Conservation (phyloP, 2,797 vertebrate genomes). For the Acridotheres tristis region DNA sequence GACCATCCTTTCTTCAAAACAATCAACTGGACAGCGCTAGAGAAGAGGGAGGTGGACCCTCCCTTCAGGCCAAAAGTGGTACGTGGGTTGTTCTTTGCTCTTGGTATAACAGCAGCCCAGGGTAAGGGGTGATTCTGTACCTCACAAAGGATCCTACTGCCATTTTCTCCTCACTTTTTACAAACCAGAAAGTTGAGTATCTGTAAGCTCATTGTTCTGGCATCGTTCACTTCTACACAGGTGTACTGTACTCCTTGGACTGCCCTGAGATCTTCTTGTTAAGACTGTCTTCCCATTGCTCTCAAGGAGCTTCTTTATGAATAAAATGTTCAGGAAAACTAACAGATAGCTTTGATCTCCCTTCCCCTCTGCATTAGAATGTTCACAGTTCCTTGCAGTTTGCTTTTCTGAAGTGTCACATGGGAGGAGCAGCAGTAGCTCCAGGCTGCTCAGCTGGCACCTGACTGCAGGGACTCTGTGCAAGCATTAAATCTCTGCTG, state of each 20-base stretch:
- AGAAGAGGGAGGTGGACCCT: conserved; percentile 85
- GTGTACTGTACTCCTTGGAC: background rate
- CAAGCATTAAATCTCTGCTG: background rate
- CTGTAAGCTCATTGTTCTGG: background rate
- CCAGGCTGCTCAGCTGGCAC: background rate
- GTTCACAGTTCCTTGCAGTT: background rate
- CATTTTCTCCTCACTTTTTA: background rate
- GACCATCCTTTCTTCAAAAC: conserved; percentile 90
- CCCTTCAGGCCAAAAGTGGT: conserved; percentile 99
- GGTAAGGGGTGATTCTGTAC: background rate
- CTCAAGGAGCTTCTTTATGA: background rate
- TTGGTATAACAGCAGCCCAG: too few species aligned
- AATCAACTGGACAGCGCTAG: conserved; percentile 89
- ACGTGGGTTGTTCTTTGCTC: conserved; percentile 51
- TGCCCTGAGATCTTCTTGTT: background rate
- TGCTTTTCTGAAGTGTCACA: background rate
- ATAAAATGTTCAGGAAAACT: background rate
- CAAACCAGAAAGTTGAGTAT: background rate
- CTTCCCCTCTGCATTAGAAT: background rate
- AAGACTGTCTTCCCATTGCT: background rate
- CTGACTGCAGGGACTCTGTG: background rate
- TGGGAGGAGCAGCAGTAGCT: background rate
- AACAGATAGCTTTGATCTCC: background rate
- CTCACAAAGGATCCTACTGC: background rate
- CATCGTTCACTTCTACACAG: background rate